Evolutionary conservation across 2,113 vertebrate genomes (phyloP).

Genomic region (Oplegnathus fasciatus): DNA sequence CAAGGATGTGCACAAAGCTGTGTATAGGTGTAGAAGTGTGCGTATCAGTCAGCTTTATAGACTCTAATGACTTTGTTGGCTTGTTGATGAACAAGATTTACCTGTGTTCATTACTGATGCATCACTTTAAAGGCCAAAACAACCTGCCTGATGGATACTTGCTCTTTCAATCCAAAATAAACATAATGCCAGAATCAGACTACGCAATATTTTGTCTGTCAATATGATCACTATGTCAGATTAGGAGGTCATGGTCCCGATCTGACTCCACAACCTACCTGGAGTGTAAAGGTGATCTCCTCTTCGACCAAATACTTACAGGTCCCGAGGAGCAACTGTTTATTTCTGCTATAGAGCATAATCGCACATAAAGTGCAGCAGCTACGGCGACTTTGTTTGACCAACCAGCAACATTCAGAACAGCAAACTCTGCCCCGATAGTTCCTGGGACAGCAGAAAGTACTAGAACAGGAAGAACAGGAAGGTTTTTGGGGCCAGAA

Average conservation of each 20-base stretch:
- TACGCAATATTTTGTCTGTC: background rate
- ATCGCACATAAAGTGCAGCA: background rate
- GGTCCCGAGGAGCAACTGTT: background rate
- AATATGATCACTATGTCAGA: background rate
- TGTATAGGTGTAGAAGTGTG: background rate
- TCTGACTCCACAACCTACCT: background rate
- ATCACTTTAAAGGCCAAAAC: background rate
- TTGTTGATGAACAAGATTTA: conserved; percentile 3
- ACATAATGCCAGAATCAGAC: background rate
- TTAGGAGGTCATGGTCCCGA: background rate
- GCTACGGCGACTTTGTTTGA: no score
- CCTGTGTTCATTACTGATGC: background rate
- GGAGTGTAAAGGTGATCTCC: background rate
- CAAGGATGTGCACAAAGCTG: background rate
- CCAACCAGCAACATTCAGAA: no score
- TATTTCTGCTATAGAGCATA: background rate
- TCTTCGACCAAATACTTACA: background rate
- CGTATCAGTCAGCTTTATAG: background rate
- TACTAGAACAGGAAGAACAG: background rate
- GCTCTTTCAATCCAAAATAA: background rate
- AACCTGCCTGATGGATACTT: background rate
- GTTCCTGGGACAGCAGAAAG: background rate
- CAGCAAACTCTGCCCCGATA: background rate
- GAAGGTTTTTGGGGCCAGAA: background rate
- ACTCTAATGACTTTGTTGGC: background rate